phyloP scores from a whole-genome alignment of 1,140 invertebrate genomes.

The Drosophila quadrilineata region DNA sequence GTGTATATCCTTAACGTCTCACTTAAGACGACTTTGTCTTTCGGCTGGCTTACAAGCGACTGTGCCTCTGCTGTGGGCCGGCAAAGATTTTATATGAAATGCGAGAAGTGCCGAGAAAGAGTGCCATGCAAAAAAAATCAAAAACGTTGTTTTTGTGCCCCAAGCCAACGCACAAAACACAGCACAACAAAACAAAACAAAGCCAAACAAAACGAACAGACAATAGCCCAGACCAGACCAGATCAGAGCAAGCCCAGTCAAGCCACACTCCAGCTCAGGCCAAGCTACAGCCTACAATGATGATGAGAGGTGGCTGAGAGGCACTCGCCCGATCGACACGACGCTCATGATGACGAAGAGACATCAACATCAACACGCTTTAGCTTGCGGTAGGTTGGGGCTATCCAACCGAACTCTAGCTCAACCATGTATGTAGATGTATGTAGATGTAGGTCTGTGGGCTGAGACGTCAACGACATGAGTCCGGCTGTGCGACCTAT shows the following conservation, averaged over 20 bases:
- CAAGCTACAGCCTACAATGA: conserved; percentile 37
- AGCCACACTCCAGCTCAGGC: conserved; percentile 26
- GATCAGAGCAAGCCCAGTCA: conserved; percentile 16
- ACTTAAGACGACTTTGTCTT: conserved; percentile 54
- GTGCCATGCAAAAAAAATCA: conserved; percentile 31
- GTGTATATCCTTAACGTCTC: conserved; percentile 51
- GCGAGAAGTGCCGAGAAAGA: conserved; percentile 60
- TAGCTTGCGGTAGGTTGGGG: conserved; percentile 70
- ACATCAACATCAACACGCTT: conserved; percentile 55
- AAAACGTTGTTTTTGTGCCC: conserved; percentile 10
- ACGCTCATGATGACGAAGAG: conserved; percentile 22
- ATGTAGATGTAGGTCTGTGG: conserved; percentile 47
- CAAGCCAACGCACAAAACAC: conserved; percentile 36
- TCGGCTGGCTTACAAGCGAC: conserved; percentile 62
- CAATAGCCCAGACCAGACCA: conserved; percentile 40
- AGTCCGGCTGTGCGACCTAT: conserved; percentile 37
- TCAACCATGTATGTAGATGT: background rate
- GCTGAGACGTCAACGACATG: conserved; percentile 62
- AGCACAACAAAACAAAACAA: conserved; percentile 37
- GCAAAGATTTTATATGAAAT: conserved; percentile 75
- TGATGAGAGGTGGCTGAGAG: conserved; percentile 49
- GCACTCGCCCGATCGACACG: conserved; percentile 17
- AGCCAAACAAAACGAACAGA: conserved; percentile 16
- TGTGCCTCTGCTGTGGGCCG: conserved; percentile 56
- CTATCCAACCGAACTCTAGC: conserved; percentile 43